These are phyloP conservation scores for Xerus rutilus DNA, from an alignment of 2,797 vertebrate genomes.

Conservation along the genomic window DNA sequence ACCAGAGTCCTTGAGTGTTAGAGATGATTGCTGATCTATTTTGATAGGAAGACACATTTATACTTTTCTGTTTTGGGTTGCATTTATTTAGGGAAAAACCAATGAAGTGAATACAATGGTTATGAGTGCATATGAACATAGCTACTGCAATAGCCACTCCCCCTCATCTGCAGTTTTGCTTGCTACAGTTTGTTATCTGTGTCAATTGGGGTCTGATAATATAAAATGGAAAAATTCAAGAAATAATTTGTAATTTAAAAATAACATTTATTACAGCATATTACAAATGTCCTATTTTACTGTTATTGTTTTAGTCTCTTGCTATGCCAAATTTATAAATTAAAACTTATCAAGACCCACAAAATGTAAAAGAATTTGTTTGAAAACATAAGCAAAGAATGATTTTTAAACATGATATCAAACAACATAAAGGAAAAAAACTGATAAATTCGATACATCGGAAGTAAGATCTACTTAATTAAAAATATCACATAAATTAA, in stretches of 20 bases:
- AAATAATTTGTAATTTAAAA: neutral
- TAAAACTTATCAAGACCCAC: neutral
- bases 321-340: neutral
- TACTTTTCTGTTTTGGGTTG: neutral
- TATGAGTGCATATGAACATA: neutral
- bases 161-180: neutral
- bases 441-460: neutral
- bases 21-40: neutral
- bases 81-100: neutral
- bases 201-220: neutral
- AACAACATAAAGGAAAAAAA: neutral
- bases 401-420: neutral
- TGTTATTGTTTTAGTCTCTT: neutral
- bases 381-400: neutral
- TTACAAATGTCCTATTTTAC: neutral
- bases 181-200: neutral
- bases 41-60: neutral
- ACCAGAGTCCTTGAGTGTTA: neutral
- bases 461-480: neutral
- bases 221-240: neutral
- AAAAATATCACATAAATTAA: neutral
- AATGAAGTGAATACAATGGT: neutral
- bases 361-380: neutral
- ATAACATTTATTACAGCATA: neutral
- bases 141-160: too few relatives aligned